These are phyloP conservation scores for Acrossocheilus wenchowensis DNA, from an alignment of 2,797 vertebrate species.

Conservation along the genomic window DNA sequence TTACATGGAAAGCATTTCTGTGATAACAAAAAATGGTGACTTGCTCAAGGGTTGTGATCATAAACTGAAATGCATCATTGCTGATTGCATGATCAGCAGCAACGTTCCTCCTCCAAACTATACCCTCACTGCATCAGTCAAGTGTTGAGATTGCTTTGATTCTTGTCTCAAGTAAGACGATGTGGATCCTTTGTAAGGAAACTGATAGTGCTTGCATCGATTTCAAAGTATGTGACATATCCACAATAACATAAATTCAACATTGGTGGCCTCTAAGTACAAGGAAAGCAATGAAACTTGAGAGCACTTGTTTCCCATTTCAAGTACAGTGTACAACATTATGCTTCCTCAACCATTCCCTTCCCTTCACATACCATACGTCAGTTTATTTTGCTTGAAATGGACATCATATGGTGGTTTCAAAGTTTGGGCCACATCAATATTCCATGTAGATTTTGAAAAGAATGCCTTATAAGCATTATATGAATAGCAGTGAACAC, in stretches of 20 bases:
- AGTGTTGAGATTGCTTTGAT: conserved; percentile 1
- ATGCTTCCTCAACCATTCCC: conserved; percentile 71
- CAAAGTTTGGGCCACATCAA: neutral
- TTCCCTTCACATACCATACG: conserved; percentile 79
- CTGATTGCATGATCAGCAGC: neutral
- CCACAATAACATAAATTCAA: conserved; percentile 73
- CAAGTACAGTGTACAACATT: conserved; percentile 74
- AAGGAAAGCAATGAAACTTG: conserved; percentile 66
- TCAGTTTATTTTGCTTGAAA: conserved; percentile 83
- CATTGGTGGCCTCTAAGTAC: conserved; percentile 69
- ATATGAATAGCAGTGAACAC: neutral
- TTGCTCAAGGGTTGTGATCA: neutral
- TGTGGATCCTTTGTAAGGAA: conserved; percentile 40
- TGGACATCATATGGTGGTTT: conserved; percentile 75
- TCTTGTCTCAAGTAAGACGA: neutral
- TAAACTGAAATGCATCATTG: neutral
- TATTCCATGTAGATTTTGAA: neutral
- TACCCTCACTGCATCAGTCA: neutral
- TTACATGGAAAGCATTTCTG: neutral
- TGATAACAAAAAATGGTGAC: neutral
- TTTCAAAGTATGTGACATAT: conserved; percentile 71
- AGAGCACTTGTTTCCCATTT: conserved; percentile 78
- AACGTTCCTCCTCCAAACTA: neutral
- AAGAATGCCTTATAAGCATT: neutral
- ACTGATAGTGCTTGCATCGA: conserved; percentile 70